Evolutionary conservation across 2,113 vertebrate genomes (phyloP), one percentile per base, ranked within the genome.

Genomic region (Sceloporus tristichus): DNA sequence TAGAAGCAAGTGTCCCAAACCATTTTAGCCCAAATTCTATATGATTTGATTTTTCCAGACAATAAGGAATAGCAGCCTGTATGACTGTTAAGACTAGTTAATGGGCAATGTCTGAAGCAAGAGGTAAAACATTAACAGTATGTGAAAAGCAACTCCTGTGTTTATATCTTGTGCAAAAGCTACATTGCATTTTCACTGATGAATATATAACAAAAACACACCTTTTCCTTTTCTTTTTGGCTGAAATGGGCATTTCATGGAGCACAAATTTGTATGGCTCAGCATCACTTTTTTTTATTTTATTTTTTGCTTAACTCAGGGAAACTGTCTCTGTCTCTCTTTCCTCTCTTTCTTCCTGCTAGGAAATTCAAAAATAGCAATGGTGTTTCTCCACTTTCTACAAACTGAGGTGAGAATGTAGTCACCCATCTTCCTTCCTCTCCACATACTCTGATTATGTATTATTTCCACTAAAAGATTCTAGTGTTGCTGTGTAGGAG

Each of bases 361-460:
- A 76, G 93, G 93, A 94, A 93, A 91, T 86, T 70, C 91, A 88
- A 94, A 95, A 95, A 95, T 94, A 95, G 88, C 92, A 92, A 70
- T 90, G 85, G 19, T 74, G 10, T 89, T 42, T 34, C 88, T 94
- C 86, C 75, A 92, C 90, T 89, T 84, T 29, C 80, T 88, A 14
- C 76, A 92, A 66, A 85, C 89, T 84, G 62, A 91, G 70, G 74
- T 87, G 86, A 91, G 59, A 70, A 77, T 59, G 80, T 66, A 66
- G 68, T 9, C 23, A 53, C 62, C 42, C 53, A n/a, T 70, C 54
- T 77, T 59, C 34, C 70, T 85, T 65, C 78, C 59, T 29, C 59
- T 75, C 59, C 48, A 25, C 82, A 54, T 84, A 91, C 87, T 87
- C 19, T 27, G 18, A 79, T 0, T 80, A 78, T 79, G 75, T n/a